Evolutionary conservation across 2,797 vertebrate species (phyloP), one percentile per base, ranked within the genome.

Genomic region (Neosilurus mollespiculum): DNA sequence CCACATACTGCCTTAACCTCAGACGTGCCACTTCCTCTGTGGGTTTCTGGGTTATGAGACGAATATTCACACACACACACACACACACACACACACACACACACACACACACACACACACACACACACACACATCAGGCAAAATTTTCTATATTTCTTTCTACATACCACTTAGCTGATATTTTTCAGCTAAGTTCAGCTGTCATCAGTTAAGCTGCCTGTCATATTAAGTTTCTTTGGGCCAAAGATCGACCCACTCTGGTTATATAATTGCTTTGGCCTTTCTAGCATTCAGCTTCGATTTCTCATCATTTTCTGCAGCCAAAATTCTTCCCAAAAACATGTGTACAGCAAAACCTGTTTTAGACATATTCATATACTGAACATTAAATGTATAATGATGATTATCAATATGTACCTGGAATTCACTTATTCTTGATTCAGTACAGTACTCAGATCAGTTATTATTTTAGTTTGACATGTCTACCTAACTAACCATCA

Each of bases 21-120:
- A 78, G 84, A 83, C 73, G 76, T 61, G 56, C 79, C 79, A 79
- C 71, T 65, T 85, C 78, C 82, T 71, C 78, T 78, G 37, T 24
- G 71, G 81, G n/a, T 71, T 83, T 81, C 34, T 62, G 72, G 62
- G 49, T 37, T 34, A 61, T 30, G 51, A 67, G 64, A 37, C 22
- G 11, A 72, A 49, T 59, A 54, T 76, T 67, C 72, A 16, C 59
- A 66, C 9, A 80, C 56, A 76, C 62, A 65, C 76, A 80, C 73
- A 49, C 77, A 71, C 53, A 72, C 56, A 62, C 66, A 51, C 18
- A 26, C 49, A 26, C n/a, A 64, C 59, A 51, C 12, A 71, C 62
- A 82, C 71, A 65, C 78, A 83, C 62, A 43, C 72, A 77, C 34
- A 51, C 26, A 24, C 58, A 24, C 11, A 65, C 62, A 80, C 71